Conservation (phyloP, 2,113 vertebrate genomes). For the Poicephalus meyeri region DNA sequence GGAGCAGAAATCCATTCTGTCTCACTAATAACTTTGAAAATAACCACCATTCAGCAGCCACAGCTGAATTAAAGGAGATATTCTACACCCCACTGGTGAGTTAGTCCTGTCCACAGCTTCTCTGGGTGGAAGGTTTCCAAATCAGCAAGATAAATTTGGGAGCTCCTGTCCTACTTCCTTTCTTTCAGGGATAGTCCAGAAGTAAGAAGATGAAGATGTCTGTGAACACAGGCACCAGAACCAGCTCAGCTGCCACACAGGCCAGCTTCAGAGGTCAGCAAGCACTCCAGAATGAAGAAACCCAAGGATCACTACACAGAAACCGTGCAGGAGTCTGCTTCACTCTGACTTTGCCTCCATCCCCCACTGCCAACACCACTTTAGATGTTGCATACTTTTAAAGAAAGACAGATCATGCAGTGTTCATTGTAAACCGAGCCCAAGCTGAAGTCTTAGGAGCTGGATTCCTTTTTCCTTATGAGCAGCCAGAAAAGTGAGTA, state of each 20-base stretch:
- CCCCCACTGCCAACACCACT: background rate
- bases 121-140: background rate
- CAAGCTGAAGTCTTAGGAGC: background rate
- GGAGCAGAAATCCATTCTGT: background rate
- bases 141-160: background rate
- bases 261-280: background rate
- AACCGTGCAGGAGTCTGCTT: background rate
- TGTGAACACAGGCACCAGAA: background rate
- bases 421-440: background rate
- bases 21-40: background rate
- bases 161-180: background rate
- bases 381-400: background rate
- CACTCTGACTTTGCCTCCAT: background rate
- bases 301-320: background rate
- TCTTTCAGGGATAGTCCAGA: background rate
- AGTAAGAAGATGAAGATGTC: rapidly evolving
- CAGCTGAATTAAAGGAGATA: background rate
- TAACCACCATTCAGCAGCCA: background rate
- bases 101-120: background rate
- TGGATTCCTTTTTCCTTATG: background rate
- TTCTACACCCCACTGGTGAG: background rate
- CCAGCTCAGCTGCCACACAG: background rate
- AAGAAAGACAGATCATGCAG: background rate
- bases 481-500: background rate
- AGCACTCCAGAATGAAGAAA: background rate